Base-by-base conservation (phyloP, 2,888 invertebrate genomes). In the Zygaena filipendulae region DNA sequence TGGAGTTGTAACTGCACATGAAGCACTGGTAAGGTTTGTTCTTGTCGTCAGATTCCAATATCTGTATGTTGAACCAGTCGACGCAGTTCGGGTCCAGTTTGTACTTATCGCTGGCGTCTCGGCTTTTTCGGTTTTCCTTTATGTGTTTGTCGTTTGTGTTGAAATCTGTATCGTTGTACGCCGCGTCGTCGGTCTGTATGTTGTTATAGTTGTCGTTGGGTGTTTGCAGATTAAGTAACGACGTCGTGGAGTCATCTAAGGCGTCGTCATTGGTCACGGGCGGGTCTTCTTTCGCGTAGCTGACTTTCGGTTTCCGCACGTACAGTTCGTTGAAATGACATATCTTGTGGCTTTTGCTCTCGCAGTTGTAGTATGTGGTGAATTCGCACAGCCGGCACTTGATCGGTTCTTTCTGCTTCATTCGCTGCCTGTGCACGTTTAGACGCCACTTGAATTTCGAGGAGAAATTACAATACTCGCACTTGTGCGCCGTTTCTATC, bases 41-140 rank as follows among this genome's bases (percentile, higher is more conserved):
- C 11, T 52, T 54, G 3, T 58, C 52, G 0, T 49, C 42, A 0
- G 58, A 53, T 27, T 67, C 66, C 0, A 50, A 31, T 0, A 71
- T 68, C 36, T 56, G 54, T 11, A 71, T 70, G 4, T 40, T 60
- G 4, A 58, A 50, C 62, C 61, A 66, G 10, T 66, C 59, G 0
- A 63, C 25, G 8, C 52, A 54, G 0, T 51, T 42, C 0, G 57
- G 53, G 28, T 70, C 67, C 1, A 63, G 4, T 1, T 41, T 40
- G 14, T 61, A 69, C 11, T 60, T 18, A 7, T 7, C 22, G 6
- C 6, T 21, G n/a, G n/a, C n/a, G n/a, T n/a, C n/a, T n/a, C n/a
- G n/a, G n/a, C n/a, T n/a, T n/a, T n/a, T n/a, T n/a, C n/a, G n/a
- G n/a, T n/a, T n/a, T n/a, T n/a, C n/a, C n/a, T n/a, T n/a, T n/a